phyloP scores from a whole-genome alignment of 92 coral and sea anemone species.

The Actinernus sp. region DNA sequence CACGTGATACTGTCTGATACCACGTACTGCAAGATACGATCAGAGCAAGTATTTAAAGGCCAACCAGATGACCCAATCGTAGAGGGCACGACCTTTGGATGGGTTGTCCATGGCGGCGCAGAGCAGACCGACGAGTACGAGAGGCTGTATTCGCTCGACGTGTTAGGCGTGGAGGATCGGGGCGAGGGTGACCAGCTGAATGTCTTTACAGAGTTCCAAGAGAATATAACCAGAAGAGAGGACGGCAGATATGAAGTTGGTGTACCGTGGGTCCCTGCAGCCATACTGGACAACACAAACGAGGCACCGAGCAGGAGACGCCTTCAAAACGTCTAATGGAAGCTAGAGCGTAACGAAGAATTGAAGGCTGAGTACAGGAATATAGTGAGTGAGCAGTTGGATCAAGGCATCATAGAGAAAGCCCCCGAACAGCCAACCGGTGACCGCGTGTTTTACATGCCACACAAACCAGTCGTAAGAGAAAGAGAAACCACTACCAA shows the following conservation, averaged over 20 bases:
- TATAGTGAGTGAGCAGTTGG: constrained; percentile 33
- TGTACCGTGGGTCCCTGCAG: constrained; percentile 32
- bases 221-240: constrained; percentile 21
- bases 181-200: constrained; percentile 32
- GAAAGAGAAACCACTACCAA: constrained; percentile 57
- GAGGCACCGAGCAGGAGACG: constrained; percentile 43
- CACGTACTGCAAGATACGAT: constrained; percentile 33
- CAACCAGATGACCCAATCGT: constrained; percentile 47
- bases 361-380: constrained; percentile 24
- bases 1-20: constrained; percentile 43
- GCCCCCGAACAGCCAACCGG: constrained; percentile 33
- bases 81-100: constrained; percentile 69
- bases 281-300: constrained; percentile 9
- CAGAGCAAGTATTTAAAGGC: constrained; percentile 48
- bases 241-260: constrained; percentile 59
- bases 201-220: constrained; percentile 41
- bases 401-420: constrained; percentile 42
- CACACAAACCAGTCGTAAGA: constrained; percentile 68
- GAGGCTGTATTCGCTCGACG: constrained; percentile 19
- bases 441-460: constrained; percentile 48
- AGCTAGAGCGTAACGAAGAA: constrained; percentile 19
- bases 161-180: constrained; percentile 37
- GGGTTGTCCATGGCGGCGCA: constrained; percentile 50
- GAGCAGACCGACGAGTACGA: constrained; percentile 29
- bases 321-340: constrained; percentile 18